A percentile compares a stretch with the other conserved stretches of the same genome.
Evolutionary conservation across 2,888 invertebrate species (phyloP).

Genomic region (Cheilosia soror): DNA sequence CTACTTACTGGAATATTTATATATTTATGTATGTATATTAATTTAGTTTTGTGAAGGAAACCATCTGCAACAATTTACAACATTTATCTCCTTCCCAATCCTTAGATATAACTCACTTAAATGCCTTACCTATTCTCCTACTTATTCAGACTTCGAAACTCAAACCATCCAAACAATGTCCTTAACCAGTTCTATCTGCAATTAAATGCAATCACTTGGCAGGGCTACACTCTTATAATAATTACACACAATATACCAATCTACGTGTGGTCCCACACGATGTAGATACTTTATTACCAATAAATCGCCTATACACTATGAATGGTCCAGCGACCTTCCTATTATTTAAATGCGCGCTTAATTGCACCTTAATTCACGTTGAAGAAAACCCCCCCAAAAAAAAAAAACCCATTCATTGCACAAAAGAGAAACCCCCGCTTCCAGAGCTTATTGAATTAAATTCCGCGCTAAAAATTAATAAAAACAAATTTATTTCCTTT

Average conservation of each 20-base stretch:
- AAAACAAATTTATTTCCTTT: constrained; percentile 71
- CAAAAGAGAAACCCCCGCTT: not conserved
- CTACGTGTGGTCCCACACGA: constrained; percentile 27
- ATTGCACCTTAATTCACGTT: constrained; percentile 28
- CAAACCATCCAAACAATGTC: not conserved
- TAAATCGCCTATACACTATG: constrained; percentile 30
- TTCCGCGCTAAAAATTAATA: constrained; percentile 69
- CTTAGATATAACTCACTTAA: no score
- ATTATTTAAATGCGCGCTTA: constrained; percentile 51
- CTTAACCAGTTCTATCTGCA: not conserved
- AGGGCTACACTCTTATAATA: not conserved
- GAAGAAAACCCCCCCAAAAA: not conserved
- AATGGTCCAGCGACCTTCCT: constrained; percentile 9
- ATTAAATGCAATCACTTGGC: constrained; percentile 15
- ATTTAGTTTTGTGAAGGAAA: no score
- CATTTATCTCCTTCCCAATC: no score
- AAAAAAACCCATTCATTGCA: constrained; percentile 7
- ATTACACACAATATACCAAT: not conserved
- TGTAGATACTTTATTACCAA: constrained; percentile 18
- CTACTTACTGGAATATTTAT: no score
- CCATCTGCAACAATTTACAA: no score
- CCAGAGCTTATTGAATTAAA: constrained; percentile 65
- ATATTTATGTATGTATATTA: no score
- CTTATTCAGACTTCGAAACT: no score
- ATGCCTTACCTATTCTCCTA: no score